phyloP scores from a whole-genome alignment of 2,113 vertebrate genomes.

The Tretioscincus oriximinensis region DNA sequence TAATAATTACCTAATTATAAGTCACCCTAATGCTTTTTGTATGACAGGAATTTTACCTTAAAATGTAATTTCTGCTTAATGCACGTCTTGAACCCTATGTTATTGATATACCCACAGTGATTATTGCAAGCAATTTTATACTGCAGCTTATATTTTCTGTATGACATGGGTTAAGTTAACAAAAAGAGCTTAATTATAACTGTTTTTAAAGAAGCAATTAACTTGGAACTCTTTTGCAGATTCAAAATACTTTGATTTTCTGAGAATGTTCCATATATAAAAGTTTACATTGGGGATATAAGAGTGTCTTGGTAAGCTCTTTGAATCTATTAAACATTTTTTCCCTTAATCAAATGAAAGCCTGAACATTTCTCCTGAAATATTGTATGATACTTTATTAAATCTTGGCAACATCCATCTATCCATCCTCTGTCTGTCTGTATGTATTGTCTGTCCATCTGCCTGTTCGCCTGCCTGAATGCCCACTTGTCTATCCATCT shows the following conservation, averaged over 20 bases:
- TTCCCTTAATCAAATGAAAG: not conserved
- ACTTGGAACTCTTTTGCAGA: not conserved
- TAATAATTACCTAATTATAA: conserved; percentile 62
- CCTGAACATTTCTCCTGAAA: not conserved
- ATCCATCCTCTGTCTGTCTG: no score
- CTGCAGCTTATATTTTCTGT: not conserved
- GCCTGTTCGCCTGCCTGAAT: no score
- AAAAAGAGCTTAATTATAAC: not conserved
- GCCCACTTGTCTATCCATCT: no score
- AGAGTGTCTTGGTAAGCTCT: not conserved
- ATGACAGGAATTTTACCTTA: conserved; percentile 48
- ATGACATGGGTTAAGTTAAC: rapidly evolving
- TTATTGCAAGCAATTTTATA: not conserved
- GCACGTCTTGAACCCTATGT: conserved; percentile 6
- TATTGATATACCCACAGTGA: not conserved
- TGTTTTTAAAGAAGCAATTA: not conserved
- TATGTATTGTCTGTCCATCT: no score
- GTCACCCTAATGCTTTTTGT: conserved; percentile 45
- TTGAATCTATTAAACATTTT: not conserved
- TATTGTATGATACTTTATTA: not conserved
- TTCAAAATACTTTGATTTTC: conserved; percentile 6
- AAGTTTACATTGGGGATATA: not conserved
- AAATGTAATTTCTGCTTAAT: conserved; percentile 55
- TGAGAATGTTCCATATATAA: not conserved
- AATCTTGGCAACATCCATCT: no score